Evolutionary conservation across 1,140 invertebrate genomes (phyloP), one percentile per base, ranked within the genome.

Genomic region (Ruditapes philippinarum): DNA sequence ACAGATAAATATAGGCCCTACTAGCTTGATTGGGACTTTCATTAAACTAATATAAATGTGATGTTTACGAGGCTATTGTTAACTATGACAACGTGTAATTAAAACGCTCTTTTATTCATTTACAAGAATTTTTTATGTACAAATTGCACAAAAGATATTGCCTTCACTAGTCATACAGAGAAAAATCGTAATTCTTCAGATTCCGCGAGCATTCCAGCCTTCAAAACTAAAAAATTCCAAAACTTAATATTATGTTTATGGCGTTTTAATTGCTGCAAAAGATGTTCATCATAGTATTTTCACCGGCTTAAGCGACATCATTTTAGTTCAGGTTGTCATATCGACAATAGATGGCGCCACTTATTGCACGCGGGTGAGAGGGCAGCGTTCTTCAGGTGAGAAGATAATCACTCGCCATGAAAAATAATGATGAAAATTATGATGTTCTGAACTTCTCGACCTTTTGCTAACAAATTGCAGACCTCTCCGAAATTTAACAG

Each of bases 331-430:
- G 79, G 33, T 65, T 81, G 79, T 81, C 79, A 81, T 60, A 65
- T 42, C 79, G 57, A 81, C 79, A 81, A 81, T 62, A 65, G 54
- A 33, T 81, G 79, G 79, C 79, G 79, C 79, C 79, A 81, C 54
- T 45, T 38, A 40, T 42, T 62, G 33, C 79, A 62, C 65, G 28
- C 60, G 57, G 51, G 33, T 40, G 54, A 81, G 57, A 65, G 45
- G 45, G 74, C 31, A 36, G 45, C 45, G 28, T 78, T 78, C 45
- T 78, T 78, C 74, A 54, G 31, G 45, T 78, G 42, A 78, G 45
- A 78, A 78, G 74, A n/a, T 49, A 36, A 36, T 78, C 74, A 78
- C 74, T 36, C 45, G 74, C 28, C 74, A 78, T 51, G 45, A 25
- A 78, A 78, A 78, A 51, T 38, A 38, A 54, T 78, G 74, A 78